Conservation (phyloP, 2,113 vertebrate species). For the Athene cunicularia region DNA sequence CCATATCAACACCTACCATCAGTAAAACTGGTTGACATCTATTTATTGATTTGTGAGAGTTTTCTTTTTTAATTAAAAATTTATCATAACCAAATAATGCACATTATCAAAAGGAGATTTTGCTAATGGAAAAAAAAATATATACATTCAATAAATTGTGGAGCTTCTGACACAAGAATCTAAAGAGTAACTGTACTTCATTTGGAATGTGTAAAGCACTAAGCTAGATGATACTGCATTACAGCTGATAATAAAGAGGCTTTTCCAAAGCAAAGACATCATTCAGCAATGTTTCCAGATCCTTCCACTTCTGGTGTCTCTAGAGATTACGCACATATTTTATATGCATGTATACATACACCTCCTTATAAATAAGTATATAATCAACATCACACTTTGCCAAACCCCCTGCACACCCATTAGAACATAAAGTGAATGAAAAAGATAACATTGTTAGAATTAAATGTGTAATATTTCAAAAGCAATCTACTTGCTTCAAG, state of each 20-base stretch:
- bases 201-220: neutral
- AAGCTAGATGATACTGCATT: neutral
- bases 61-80: neutral
- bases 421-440: neutral
- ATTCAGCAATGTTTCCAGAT: neutral
- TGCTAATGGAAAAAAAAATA: neutral
- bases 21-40: neutral
- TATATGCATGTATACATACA: neutral
- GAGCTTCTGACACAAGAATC: neutral
- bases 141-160: neutral
- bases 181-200: neutral
- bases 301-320: neutral
- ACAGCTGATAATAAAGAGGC: neutral
- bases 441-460: neutral
- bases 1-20: neutral
- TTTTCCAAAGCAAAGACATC: neutral
- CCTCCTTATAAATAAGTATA: neutral
- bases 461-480: neutral
- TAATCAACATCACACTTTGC: neutral
- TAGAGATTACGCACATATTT: neutral
- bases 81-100: neutral
- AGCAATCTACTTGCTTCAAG: neutral
- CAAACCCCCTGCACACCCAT: neutral
- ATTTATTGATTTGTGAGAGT: neutral
- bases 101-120: neutral